Base-by-base conservation (phyloP, 2,888 invertebrate genomes). In the Drosophila borborema region DNA sequence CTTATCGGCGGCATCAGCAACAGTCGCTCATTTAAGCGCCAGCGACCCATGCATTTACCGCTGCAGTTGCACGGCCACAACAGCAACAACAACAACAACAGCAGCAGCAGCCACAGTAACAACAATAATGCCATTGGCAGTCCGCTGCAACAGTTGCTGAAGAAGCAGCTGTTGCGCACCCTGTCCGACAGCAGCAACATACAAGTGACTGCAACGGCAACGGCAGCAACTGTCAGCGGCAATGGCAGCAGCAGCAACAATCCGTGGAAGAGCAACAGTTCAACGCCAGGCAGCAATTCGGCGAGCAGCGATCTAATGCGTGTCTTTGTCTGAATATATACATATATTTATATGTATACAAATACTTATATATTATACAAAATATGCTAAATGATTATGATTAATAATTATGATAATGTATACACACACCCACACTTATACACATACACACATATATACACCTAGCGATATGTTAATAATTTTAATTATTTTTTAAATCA, bases 151-250 rank as follows among this genome's bases (percentile, higher is more conserved):
- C 85, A 86, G 68, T 55, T 87, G 41, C 80, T 90, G 16, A 89
- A 91, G 58, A 82, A 90, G 41, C 92, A 92, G 60, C 72, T 91
- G 56, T 45, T 91, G 63, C 86, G 90, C 46, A 91, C 81, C 0
- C 62, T 91, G 23, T 90, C 91, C 18, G 90, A 91, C 61, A 90
- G 78, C 65, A 85, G 91, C 69, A 88, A 86, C 62, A 90, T 84
- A 43, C 66, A 63, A 69, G 79, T 51, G 34, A 36, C 51, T 3
- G 51, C 51, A 12, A 51, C 51, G 0, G 51, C 51, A 6, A 34
- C 51, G 8, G 18, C 55, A 67, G 70, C 59, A 67, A 70, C 46
- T 36, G 64, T 40, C 31, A 74, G 80, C 61, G 63, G 68, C 62
- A 70, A 20, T 38, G 56, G 71, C 64, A 79, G 56, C 63, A 77